Conservation (phyloP, 2,797 vertebrate genomes). For the Loris lydekkerianus region DNA sequence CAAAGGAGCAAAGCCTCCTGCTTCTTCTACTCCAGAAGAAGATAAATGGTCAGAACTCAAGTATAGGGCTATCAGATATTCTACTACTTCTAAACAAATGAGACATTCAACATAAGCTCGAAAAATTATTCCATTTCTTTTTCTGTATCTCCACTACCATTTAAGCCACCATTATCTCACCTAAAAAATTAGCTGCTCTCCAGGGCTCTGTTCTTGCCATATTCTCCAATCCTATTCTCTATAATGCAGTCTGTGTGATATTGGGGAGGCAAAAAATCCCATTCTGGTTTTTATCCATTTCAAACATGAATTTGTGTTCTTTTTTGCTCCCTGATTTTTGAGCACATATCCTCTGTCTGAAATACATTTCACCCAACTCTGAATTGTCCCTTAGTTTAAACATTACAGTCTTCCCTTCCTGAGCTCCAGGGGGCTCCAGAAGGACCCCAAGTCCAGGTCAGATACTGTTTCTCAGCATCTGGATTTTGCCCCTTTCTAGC, state of each 20-base stretch:
- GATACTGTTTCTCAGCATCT: neutral
- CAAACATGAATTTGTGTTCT: neutral
- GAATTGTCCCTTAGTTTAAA: neutral
- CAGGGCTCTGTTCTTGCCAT: neutral
- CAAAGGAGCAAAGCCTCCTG: neutral
- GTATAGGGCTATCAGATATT: neutral
- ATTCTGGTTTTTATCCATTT: neutral
- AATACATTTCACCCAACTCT: constrained; percentile 2
- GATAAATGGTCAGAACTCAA: neutral
- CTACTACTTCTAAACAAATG: constrained; percentile 1
- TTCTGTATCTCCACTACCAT: neutral
- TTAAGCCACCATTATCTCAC: neutral
- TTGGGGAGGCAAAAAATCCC: neutral
- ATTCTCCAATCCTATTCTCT: neutral
- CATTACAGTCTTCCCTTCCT: neutral
- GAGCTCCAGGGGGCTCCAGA: neutral
- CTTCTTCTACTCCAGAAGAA: neutral
- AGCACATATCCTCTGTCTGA: neutral
- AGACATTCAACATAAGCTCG: neutral
- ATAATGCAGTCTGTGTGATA: neutral
- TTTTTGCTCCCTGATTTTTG: neutral
- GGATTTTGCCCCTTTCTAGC: neutral
- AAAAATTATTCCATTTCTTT: neutral
- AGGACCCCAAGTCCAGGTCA: neutral
- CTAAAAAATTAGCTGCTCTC: neutral